Evolutionary conservation across 2,888 invertebrate species (phyloP), one percentile per base, ranked within the genome.

Genomic region (Apeira syringaria): DNA sequence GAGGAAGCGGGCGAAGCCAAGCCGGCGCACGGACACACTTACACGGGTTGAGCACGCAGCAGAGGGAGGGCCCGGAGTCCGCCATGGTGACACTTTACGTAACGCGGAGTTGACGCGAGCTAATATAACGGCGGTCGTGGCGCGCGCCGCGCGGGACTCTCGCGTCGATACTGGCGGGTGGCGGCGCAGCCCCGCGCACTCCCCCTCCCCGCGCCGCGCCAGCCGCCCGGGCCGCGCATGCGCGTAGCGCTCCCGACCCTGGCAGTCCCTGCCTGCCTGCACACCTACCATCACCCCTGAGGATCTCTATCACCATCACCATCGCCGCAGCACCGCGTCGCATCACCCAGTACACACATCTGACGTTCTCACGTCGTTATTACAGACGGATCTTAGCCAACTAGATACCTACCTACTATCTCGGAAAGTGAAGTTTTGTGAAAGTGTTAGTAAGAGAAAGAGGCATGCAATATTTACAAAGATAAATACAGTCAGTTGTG

Each of bases 111-210:
- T 20, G 58, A 61, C 64, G 67, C 56, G 61, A 64, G 61, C 59
- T 56, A 52, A 54, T 20, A 51, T 67, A 71, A 78, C 80, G 80
- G 80, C 84, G 69, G 68, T 76, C 68, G 68, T 74, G 77, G 81
- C 84, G 83, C 89, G 80, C 85, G 81, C 80, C 86, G 87, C 91
- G 88, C 80, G 87, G 82, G 87, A 86, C 85, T 81, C 79, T 85
- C 86, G 88, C 88, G 90, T 91, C 91, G 85, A 88, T 87, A 87
- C 86, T 83, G 81, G 68, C 75, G 62, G 70, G 85, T 83, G 81
- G 68, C 75, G 62, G 70, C 75, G 77, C 80, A 69, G 76, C 77
- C 70, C 75, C 70, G 71, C 71, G 58, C 74, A 59, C 63, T 56
- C 61, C 68, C 17, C 20, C 20, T 3, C 62, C 59, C 59, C 65